Base-by-base conservation (phyloP, 1,140 invertebrate species). In the Dendroctonus ponderosae region DNA sequence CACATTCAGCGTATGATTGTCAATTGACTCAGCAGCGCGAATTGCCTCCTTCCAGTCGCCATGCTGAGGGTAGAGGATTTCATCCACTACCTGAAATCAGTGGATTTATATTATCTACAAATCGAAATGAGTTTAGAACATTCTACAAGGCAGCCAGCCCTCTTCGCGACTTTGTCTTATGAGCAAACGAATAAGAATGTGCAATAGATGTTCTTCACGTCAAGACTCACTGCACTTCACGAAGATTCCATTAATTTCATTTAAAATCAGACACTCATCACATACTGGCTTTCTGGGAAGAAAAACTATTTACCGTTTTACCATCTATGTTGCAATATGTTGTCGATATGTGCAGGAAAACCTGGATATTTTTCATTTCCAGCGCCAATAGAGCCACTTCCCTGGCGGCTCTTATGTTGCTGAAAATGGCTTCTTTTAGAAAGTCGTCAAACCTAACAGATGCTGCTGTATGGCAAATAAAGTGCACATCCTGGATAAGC, bases 381-480 rank as follows among this genome's bases (percentile, higher is more conserved):
- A 82, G 76, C 51, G 82, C 83, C 0, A 87, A 72, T 14, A 83
- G 76, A 26, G 85, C 79, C 6, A 85, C 46, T 50, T 83, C 80
- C 46, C 83, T 78, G 0, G 85, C 84, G 0, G 84, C 83, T 54
- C 81, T 74, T 0, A 82, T 75, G 65, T 87, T 87, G 48, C 80
- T 75, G 2, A 83, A 78, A 26, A 86, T 75, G 0, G 85, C 82
- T 4, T 80, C 66, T 78, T 84, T 86, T 1, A 94, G 77, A 12
- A 82, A 80, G 74, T 93, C 91, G 73, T 93, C 87, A 78, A 94
- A 94, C 74, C 89, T 87, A 0, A 98, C 89, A 67, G 91, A 96
- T 0, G 96, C 96, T 2, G 96, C 96, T 2, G 90, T 90, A 75
- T 98, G 94, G 78, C 96, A 96, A 7, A 98, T 86, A 11, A 98